Evolutionary conservation across 2,888 invertebrate genomes (phyloP).

Genomic region (Ormyrus pomaceus): DNA sequence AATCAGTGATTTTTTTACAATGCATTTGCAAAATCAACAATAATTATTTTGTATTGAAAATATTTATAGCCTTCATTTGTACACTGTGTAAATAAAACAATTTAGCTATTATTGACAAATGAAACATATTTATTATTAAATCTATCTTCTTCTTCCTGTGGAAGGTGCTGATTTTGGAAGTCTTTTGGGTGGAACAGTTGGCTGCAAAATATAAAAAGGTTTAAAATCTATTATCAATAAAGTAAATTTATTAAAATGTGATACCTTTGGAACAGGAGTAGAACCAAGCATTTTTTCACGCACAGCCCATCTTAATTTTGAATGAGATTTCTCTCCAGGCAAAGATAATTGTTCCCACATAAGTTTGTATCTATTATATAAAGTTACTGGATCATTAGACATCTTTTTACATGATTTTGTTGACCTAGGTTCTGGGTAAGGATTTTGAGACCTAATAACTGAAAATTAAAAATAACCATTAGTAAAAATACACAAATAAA

Average conservation of each 20-base stretch:
- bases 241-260: not conserved
- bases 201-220: not conserved
- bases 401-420: constrained; percentile 74
- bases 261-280: constrained; percentile 71
- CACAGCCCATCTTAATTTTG: constrained; percentile 83
- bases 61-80: not conserved
- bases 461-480: constrained; percentile 61
- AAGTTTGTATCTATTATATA: constrained; percentile 86
- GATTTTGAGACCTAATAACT: constrained; percentile 80
- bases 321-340: constrained; percentile 84
- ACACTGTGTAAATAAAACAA: constrained; percentile 12
- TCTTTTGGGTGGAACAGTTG: not conserved
- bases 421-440: constrained; percentile 70
- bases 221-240: not conserved
- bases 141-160: not conserved
- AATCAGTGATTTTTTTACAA: not conserved
- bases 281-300: constrained; percentile 82
- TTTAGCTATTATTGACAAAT: not conserved
- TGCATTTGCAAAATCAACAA: not conserved
- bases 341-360: constrained; percentile 86
- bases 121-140: not conserved
- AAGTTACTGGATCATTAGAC: constrained; percentile 82
- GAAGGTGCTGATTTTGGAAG: not conserved
- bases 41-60: not conserved
- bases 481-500: not conserved